Evolutionary conservation across 2,888 invertebrate species (phyloP), one percentile per base, ranked within the genome.

Genomic region (Epinotia demarniana): DNA sequence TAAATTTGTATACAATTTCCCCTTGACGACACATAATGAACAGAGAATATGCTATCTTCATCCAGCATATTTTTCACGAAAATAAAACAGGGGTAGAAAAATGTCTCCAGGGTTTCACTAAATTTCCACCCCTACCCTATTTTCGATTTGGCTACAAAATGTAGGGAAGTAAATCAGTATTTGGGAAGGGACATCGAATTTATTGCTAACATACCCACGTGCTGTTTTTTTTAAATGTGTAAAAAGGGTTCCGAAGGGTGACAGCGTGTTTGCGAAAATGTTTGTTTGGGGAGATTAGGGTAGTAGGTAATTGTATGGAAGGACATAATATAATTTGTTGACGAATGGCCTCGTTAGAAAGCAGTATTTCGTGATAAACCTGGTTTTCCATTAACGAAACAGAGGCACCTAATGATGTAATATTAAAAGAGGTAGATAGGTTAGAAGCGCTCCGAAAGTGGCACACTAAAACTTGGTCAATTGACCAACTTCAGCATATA

Each of bases 41-140:
- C 84, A 83, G 58, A 83, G 84, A 83, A 83, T 84, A 85, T 84
- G 81, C 83, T 72, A 81, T 80, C 81, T 72, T 77, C 79, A 82
- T 82, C 79, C 76, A 77, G 77, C 78, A 79, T 78, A 84, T 85
- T 83, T 83, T 83, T 86, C 82, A 82, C 78, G 75, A 82, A 83
- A 84, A 85, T 83, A 84, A 84, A 83, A 83, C 82, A 81, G 82
- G 85, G 86, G 84, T 80, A 68, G 75, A 79, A 84, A 86, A 84
- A 82, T 85, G 81, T 86, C 88, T 82, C 85, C 61, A 78, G 87
- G 86, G 88, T 83, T 83, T 81, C 78, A 84, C 83, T 85, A 81
- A 86, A 88, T 87, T 82, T 84, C 84, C 79, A 70, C 80, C 62
- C 78, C 83, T 78, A 81, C 82, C 81, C 75, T 76, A 74, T 63